Conservation (phyloP, 1,140 invertebrate genomes). For the Drosophila micromelanica region DNA sequence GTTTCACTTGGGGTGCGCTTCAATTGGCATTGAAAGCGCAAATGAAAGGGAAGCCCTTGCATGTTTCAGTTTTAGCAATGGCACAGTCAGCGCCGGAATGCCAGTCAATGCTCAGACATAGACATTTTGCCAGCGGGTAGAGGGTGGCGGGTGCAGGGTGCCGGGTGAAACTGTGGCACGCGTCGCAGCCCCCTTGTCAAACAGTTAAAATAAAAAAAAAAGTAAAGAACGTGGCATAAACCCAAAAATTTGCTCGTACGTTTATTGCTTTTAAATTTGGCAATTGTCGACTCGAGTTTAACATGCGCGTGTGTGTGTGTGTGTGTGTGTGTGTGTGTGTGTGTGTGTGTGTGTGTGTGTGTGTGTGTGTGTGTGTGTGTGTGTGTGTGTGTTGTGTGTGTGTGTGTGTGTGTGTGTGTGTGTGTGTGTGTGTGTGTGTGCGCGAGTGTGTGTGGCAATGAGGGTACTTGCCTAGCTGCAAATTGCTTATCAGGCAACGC, state of each 20-base stretch:
- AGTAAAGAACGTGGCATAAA: slow-evolving; percentile 54
- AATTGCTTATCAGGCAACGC: slow-evolving; percentile 74
- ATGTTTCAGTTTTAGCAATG: slow-evolving; percentile 37
- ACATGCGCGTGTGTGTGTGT: slow-evolving; percentile 25
- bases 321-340: slow-evolving; percentile 41
- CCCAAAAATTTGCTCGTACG: slow-evolving; percentile 77
- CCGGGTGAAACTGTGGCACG: slow-evolving; percentile 36
- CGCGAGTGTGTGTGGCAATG: slow-evolving; percentile 22
- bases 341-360: slow-evolving; percentile 25
- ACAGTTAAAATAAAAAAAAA: slow-evolving; percentile 51
- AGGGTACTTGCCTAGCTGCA: slow-evolving; percentile 47
- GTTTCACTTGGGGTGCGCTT: slow-evolving; percentile 29
- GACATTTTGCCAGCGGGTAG: neutral
- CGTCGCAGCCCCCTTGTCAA: slow-evolving; percentile 34
- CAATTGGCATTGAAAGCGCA: slow-evolving; percentile 63
- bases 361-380: slow-evolving; percentile 30
- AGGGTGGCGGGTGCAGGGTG: neutral
- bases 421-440: too few relatives aligned
- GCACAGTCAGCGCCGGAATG: slow-evolving; percentile 70
- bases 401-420: slow-evolving; percentile 33
- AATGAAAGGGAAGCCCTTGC: slow-evolving; percentile 72
- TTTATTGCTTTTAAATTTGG: slow-evolving; percentile 83
- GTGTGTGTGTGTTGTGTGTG: slow-evolving; percentile 35
- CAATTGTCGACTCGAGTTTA: slow-evolving; percentile 68
- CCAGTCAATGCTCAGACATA: slow-evolving; percentile 44